phyloP scores from a whole-genome alignment of 2,113 vertebrate genomes.

The Coryphaenoides rupestris region DNA sequence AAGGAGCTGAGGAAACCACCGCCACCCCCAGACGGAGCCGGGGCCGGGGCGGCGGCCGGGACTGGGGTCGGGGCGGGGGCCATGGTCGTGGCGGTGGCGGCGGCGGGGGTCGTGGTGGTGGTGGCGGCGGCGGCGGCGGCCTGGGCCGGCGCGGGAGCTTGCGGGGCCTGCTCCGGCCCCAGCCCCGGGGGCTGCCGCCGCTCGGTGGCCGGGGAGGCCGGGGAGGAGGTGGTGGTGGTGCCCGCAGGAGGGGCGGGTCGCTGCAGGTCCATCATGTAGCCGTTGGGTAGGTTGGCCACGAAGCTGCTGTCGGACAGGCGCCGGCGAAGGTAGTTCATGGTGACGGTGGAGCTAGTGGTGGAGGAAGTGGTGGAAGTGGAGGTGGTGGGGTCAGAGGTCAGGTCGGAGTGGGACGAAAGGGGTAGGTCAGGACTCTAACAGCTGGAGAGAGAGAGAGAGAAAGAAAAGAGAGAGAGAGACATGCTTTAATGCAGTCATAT shows the following conservation, averaged over 20 bases:
- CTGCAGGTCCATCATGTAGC: slow-evolving; percentile 95
- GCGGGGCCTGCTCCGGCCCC: slow-evolving; percentile 40
- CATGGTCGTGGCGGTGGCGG: slow-evolving; percentile 62
- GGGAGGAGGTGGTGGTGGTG: slow-evolving; percentile 81
- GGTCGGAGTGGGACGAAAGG: no score
- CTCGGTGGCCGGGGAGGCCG: slow-evolving; percentile 67
- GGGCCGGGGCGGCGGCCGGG: slow-evolving; percentile 42
- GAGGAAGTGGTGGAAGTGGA: neutral
- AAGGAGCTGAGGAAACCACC: slow-evolving; percentile 91
- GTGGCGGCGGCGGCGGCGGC: slow-evolving; percentile 44
- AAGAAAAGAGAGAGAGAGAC: neutral
- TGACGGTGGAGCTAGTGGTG: slow-evolving; percentile 45
- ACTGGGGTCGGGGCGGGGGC: slow-evolving; percentile 41
- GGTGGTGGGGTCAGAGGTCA: no score
- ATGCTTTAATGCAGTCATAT: neutral
- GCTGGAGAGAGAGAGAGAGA: neutral
- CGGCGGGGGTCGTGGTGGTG: neutral
- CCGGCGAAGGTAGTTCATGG: slow-evolving; percentile 94
- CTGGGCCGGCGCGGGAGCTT: slow-evolving; percentile 27
- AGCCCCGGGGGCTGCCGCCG: slow-evolving; percentile 74
- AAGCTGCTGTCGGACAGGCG: slow-evolving; percentile 97
- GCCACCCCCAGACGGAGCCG: slow-evolving; percentile 61
- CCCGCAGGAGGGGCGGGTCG: slow-evolving; percentile 76
- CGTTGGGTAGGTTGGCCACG: slow-evolving; percentile 92
- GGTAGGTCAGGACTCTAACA: neutral